These are phyloP conservation scores for Steatornis caripensis DNA, from an alignment of 2,113 vertebrate genomes.

Conservation along the genomic window DNA sequence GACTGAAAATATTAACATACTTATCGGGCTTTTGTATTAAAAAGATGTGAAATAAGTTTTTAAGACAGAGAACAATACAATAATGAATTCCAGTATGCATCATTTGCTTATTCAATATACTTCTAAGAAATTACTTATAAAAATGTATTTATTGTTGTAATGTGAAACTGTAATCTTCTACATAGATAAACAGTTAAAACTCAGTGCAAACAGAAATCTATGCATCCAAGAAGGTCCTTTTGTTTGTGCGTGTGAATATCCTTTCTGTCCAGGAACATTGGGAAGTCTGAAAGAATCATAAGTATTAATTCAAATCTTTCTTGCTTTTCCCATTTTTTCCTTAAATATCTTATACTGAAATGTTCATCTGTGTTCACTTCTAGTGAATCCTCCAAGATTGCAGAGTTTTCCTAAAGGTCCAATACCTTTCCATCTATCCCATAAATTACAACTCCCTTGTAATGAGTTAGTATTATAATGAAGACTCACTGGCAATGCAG, in stretches of 20 bases:
- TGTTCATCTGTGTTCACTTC: not conserved
- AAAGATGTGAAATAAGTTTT: not conserved
- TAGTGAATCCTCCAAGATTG: not conserved
- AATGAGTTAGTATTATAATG: conserved; percentile 41
- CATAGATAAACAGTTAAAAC: not conserved
- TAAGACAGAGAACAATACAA: not conserved
- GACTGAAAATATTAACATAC: not conserved
- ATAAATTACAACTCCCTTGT: conserved; percentile 33
- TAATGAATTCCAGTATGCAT: not conserved
- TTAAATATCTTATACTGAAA: not conserved
- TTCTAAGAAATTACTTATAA: not conserved
- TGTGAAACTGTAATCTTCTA: not conserved
- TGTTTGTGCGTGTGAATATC: not conserved
- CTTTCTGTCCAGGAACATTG: not conserved
- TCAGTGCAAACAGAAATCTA: not conserved
- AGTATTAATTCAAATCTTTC: not conserved
- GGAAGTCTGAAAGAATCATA: not conserved
- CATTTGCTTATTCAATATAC: not conserved
- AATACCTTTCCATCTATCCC: not conserved
- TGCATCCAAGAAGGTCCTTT: not conserved
- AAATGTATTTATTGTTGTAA: not conserved
- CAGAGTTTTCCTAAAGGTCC: conserved; percentile 58
- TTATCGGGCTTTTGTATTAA: not conserved
- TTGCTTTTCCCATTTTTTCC: not conserved
- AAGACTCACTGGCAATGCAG: conserved; percentile 46